A percentile compares a stretch with the other conserved stretches of the same genome.
phyloP scores from a whole-genome alignment of 2,888 invertebrate species.

The Lysandra coridon region DNA sequence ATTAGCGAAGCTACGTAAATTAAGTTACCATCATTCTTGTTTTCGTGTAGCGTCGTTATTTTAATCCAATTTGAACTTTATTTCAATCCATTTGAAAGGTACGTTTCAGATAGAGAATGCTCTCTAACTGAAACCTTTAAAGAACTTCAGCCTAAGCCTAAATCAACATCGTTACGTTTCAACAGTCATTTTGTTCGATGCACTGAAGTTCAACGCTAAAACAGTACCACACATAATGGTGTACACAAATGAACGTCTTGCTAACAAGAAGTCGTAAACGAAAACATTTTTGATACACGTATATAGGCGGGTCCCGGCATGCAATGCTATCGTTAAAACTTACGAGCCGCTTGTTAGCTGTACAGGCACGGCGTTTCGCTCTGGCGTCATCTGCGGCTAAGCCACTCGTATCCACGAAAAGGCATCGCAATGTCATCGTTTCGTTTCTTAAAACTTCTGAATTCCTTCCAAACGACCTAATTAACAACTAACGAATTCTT shows the following conservation, averaged over 20 bases:
- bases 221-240: neutral
- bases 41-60: too few species aligned
- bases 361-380: constrained; percentile 1
- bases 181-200: neutral
- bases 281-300: neutral
- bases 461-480: neutral
- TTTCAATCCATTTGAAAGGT: too few species aligned
- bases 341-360: constrained; percentile 30
- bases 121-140: too few species aligned
- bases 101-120: too few species aligned
- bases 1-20: too few species aligned
- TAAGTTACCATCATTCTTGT: too few species aligned
- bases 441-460: neutral
- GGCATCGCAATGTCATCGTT: neutral
- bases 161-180: neutral
- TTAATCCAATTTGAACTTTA: too few species aligned
- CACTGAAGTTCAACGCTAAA: neutral
- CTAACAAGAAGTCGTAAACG: neutral
- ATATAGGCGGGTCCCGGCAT: constrained; percentile 30
- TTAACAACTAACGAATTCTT: constrained; percentile 7
- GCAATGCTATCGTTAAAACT: constrained; percentile 41
- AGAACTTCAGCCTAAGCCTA: neutral
- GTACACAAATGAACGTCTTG: neutral
- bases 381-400: neutral
- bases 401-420: neutral